Evolutionary conservation across 2,113 vertebrate genomes (phyloP).

Genomic region (Fukomys damarensis): DNA sequence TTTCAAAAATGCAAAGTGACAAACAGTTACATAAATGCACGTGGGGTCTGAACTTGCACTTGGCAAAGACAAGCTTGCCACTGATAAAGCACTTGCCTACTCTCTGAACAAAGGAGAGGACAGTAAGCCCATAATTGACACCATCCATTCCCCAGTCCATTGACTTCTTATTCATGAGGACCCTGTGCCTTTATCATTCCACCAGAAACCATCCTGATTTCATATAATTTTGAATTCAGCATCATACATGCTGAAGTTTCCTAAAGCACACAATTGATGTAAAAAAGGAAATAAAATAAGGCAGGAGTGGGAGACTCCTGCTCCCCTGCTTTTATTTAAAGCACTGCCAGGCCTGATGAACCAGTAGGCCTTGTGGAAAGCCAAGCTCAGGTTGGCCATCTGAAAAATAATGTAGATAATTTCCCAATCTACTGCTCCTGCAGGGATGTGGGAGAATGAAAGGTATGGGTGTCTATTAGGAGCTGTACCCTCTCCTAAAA

Average conservation of each 20-base stretch:
- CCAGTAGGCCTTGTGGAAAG: constrained; percentile 12
- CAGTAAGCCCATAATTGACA: background rate
- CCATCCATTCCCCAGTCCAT: background rate
- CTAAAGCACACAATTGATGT: background rate
- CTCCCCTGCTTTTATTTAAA: background rate
- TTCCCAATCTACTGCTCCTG: background rate
- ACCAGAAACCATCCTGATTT: background rate
- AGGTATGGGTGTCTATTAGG: background rate
- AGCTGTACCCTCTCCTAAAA: background rate
- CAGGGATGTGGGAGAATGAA: background rate
- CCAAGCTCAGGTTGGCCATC: background rate
- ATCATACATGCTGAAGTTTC: background rate
- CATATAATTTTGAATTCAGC: background rate
- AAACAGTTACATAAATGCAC: background rate
- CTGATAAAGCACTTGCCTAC: background rate
- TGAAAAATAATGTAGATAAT: constrained; percentile 30
- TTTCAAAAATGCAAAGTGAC: background rate
- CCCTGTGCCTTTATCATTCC: background rate
- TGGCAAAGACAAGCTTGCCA: background rate
- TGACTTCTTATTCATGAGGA: background rate
- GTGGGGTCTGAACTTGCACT: background rate
- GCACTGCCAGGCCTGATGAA: background rate
- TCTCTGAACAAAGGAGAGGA: background rate
- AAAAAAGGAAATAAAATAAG: background rate
- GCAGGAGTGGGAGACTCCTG: background rate